Evolutionary conservation across 2,797 vertebrate species (phyloP).

Genomic region (Malacoctenus gilli): DNA sequence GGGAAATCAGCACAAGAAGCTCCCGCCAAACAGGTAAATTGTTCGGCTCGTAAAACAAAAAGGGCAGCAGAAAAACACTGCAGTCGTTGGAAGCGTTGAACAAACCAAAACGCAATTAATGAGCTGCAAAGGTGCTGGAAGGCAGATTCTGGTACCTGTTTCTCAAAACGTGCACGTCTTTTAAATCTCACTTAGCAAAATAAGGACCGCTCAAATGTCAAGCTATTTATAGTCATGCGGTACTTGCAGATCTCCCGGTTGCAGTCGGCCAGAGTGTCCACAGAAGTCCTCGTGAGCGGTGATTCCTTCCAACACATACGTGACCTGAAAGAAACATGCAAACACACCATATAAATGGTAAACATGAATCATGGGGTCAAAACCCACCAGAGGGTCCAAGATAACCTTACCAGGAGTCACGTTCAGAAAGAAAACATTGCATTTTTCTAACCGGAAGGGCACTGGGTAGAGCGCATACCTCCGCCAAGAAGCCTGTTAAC

Average conservation of each 20-base stretch:
- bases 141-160: neutral
- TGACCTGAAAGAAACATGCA: constrained; percentile 74
- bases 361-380: no score
- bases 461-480: no score
- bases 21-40: neutral
- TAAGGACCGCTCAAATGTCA: neutral
- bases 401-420: no score
- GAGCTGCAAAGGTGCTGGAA: neutral
- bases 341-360: no score
- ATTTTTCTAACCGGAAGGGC: no score
- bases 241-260: constrained; percentile 85
- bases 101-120: neutral
- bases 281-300: constrained; percentile 85
- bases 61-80: neutral
- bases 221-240: neutral
- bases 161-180: neutral
- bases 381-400: no score
- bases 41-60: neutral
- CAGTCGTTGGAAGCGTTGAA: neutral
- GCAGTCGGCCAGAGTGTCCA: constrained; percentile 75
- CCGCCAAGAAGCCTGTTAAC: no score
- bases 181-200: neutral
- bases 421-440: no score
- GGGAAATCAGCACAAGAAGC: neutral
- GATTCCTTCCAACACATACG: constrained; percentile 78